Percentiles rank a stretch among this genome's conserved stretches.
Conservation (phyloP, 1,140 invertebrate genomes). For the Apocrypta bakeri region DNA sequence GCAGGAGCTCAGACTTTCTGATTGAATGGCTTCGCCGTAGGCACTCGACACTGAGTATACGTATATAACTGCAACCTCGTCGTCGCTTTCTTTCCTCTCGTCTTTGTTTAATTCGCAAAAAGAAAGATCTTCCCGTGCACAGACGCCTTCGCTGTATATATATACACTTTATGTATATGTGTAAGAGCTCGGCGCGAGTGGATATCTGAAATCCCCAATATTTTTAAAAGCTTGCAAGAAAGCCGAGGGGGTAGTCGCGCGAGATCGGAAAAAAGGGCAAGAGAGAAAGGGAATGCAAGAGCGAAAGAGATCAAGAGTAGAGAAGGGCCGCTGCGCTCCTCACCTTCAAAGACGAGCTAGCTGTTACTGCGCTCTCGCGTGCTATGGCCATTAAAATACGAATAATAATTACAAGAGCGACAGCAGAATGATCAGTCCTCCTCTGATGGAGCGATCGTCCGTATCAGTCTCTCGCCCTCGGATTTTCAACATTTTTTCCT, state of each 20-base stretch:
- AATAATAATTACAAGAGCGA: conserved; percentile 74
- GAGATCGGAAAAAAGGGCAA: conserved; percentile 49
- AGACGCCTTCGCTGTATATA: background rate
- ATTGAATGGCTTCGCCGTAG: conserved; percentile 72
- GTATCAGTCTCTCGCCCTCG: conserved; percentile 59
- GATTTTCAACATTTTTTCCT: conserved; percentile 1
- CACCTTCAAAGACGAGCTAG: conserved; percentile 68
- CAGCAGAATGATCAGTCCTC: conserved; percentile 70
- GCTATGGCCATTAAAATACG: conserved; percentile 73
- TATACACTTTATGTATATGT: background rate
- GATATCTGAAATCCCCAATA: conserved; percentile 74
- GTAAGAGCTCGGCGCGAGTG: conserved; percentile 5
- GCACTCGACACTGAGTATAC: conserved; percentile 57
- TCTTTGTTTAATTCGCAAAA: conserved; percentile 66
- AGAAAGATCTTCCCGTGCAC: conserved; percentile 50
- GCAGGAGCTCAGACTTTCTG: conserved; percentile 56
- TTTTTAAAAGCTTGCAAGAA: conserved; percentile 72
- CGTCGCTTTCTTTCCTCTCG: conserved; percentile 38
- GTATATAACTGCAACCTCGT: too few species aligned
- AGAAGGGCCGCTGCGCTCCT: conserved; percentile 54
- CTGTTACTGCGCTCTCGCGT: conserved; percentile 51
- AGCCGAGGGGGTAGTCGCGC: conserved; percentile 46
- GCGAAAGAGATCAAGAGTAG: background rate
- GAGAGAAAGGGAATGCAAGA: conserved; percentile 49
- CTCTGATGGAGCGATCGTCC: conserved; percentile 69